phyloP scores from a whole-genome alignment of 2,888 invertebrate species.

The Rhagonycha fulva region DNA sequence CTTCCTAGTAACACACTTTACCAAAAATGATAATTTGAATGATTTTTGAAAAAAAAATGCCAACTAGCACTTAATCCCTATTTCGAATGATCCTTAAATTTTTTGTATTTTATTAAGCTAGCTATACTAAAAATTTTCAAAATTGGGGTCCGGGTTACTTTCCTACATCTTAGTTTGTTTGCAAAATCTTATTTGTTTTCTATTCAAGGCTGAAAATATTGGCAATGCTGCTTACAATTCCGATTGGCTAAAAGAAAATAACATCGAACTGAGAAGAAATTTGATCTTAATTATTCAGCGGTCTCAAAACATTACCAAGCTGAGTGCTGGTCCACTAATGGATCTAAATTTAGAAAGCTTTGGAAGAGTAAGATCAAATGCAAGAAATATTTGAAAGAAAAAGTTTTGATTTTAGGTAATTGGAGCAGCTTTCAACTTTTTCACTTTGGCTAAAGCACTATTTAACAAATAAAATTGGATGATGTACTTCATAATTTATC shows the following conservation, averaged over 20 bases:
- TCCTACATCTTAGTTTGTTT: no score
- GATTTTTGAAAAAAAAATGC: no score
- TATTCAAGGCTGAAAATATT: no score
- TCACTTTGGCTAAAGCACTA: neutral
- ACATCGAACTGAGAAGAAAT: conserved; percentile 14
- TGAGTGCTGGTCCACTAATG: conserved; percentile 19
- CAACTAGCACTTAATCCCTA: no score
- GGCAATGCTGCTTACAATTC: conserved; percentile 14
- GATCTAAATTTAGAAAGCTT: conserved; percentile 1
- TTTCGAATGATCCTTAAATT: no score
- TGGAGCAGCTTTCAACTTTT: neutral
- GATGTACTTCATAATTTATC: no score
- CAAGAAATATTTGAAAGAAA: neutral
- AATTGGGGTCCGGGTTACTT: no score
- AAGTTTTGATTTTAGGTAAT: neutral
- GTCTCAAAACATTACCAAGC: conserved; percentile 11
- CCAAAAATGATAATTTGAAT: no score
- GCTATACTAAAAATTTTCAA: conserved; percentile 7
- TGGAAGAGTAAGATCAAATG: neutral
- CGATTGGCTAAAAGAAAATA: conserved; percentile 18
- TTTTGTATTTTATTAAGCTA: no score
- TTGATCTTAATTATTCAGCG: conserved; percentile 19
- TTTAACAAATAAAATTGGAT: neutral
- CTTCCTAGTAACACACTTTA: no score
- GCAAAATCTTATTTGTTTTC: no score